Evolutionary conservation across 2,888 invertebrate species (phyloP), one percentile per base, ranked within the genome.

Genomic region (Gisinianus flammeolus): DNA sequence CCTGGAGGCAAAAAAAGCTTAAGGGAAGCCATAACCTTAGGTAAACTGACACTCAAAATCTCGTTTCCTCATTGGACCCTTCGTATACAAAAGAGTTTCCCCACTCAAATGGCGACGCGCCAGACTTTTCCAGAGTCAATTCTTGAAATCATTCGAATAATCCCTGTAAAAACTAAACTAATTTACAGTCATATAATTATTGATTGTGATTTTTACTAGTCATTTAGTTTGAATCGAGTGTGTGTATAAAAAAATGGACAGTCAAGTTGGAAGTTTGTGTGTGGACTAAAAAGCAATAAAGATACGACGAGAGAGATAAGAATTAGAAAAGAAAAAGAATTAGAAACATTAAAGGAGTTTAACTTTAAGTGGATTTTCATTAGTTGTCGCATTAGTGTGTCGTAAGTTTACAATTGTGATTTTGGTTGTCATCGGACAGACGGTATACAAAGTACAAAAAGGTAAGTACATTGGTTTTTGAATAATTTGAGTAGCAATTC

Each of bases 21-120:
- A 62, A 68, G 44, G 35, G 35, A 44, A 31, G 22, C 68, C 68
- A 68, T 68, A 31, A 68, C 64, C 64, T 64, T 26, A 64, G 64
- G 26, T 64, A 64, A 64, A 26, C 64, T 64, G 64, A 64, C 64
- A 64, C 64, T 28, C 16, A 16, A 5, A 64, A 26, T 56, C 71
- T 30, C 54, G 73, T 44, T 74, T 64, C 73, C 44, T 74, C 73
- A 74, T 74, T 74, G 73, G 73, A 19, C 52, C 58, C 66, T 52
- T 33, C 1, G 16, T 30, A 64, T 58, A 64, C 73, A 74, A 74
- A 74, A 33, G 64, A 64, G 35, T 19, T 35, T 74, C 73, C 73
- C 64, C 68, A 68, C 68, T 68, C 68, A 68, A 68, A 68, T 68
- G 68, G 68, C 68, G 68, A 74, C 64, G 73, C 73, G 73, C 73